These are phyloP conservation scores for Pelagia noctiluca DNA, from an alignment of 30 jellyfish, hydroid and myxozoan species.

Conservation along the genomic window DNA sequence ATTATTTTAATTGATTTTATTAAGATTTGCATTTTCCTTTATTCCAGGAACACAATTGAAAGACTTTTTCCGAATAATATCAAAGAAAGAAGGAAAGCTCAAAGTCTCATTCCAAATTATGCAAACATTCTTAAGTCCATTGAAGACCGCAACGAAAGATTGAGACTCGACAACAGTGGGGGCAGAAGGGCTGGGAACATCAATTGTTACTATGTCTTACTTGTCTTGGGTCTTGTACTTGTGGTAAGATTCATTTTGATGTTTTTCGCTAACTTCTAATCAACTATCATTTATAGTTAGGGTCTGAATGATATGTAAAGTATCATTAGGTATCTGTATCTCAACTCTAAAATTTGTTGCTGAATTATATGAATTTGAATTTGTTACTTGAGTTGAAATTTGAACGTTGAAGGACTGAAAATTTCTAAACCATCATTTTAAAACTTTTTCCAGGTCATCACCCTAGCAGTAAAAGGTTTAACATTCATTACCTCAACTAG, in stretches of 20 bases:
- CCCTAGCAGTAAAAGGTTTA: constrained; percentile 61
- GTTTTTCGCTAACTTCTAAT: neutral
- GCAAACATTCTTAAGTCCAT: constrained; percentile 37
- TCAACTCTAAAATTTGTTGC: too few relatives aligned
- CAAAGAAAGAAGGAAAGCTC: constrained; percentile 44
- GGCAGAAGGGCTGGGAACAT: constrained; percentile 24
- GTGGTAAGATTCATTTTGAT: constrained; percentile 71
- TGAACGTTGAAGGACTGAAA: too few relatives aligned
- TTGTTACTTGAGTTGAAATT: neutral
- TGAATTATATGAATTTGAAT: too few relatives aligned
- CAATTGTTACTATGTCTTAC: constrained; percentile 43
- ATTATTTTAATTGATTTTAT: too few relatives aligned
- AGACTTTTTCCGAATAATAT: constrained; percentile 61
- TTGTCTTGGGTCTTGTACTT: constrained; percentile 67
- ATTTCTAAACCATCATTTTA: neutral
- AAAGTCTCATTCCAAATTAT: constrained; percentile 41
- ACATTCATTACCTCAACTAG: constrained; percentile 65
- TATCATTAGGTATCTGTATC: neutral
- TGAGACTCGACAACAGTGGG: constrained; percentile 28
- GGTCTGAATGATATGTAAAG: neutral
- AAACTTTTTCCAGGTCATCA: constrained; percentile 68
- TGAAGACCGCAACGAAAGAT: constrained; percentile 61
- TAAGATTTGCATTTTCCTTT: neutral
- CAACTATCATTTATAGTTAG: neutral
- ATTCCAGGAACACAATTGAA: constrained; percentile 74